phyloP scores from a whole-genome alignment of 2,888 invertebrate species.

The Lochmaea capreae region DNA sequence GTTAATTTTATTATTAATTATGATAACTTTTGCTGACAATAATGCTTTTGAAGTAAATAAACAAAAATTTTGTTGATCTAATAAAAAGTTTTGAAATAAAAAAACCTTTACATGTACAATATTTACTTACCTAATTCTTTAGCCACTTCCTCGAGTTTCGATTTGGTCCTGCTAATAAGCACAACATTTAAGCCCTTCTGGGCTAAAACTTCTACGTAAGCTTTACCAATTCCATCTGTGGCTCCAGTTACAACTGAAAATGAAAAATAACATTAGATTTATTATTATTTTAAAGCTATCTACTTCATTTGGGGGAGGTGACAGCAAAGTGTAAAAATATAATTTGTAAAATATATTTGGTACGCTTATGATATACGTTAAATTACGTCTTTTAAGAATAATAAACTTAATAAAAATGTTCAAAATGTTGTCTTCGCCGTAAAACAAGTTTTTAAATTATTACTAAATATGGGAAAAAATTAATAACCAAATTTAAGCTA shows the following conservation, averaged over 20 bases:
- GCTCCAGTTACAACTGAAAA: constrained; percentile 86
- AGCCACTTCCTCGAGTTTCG: constrained; percentile 79
- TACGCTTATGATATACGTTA: too few relatives aligned
- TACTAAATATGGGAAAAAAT: too few relatives aligned
- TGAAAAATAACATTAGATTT: constrained; percentile 3
- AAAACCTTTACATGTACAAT: not conserved
- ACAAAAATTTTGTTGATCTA: not conserved
- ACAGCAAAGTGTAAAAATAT: too few relatives aligned
- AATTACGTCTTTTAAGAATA: too few relatives aligned
- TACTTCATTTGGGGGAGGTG: too few relatives aligned
- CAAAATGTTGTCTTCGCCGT: too few relatives aligned
- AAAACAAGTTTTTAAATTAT: too few relatives aligned
- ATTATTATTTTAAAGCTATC: too few relatives aligned
- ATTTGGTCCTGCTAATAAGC: constrained; percentile 81
- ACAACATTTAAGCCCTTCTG: constrained; percentile 81
- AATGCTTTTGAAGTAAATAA: not conserved
- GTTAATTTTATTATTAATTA: not conserved
- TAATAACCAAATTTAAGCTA: not conserved
- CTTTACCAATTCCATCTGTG: constrained; percentile 91
- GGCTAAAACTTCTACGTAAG: constrained; percentile 83
- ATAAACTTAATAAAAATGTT: too few relatives aligned
- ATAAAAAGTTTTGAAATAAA: not conserved
- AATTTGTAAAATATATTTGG: too few relatives aligned
- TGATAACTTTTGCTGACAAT: not conserved
- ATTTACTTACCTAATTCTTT: constrained; percentile 74